A percentile compares a stretch with the other conserved stretches of the same genome.
These are phyloP conservation scores for Oryzias dopingdopingensis DNA, from an alignment of 2,797 vertebrate genomes.

Conservation along the genomic window DNA sequence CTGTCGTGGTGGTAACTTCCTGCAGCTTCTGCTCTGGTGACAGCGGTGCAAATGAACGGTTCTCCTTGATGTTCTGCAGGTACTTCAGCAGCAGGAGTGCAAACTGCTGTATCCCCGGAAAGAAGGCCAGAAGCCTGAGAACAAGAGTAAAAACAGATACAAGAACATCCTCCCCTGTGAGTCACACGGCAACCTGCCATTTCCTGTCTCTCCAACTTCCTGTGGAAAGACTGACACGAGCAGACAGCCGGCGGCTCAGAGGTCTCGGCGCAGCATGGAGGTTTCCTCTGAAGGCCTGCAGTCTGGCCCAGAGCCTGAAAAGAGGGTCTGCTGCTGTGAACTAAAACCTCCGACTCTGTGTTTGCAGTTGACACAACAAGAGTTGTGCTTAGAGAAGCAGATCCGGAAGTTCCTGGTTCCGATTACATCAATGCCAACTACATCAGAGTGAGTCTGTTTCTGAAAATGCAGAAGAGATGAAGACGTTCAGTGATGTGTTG, in stretches of 20 bases:
- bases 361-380: conserved; percentile 83
- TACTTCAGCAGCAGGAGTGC: conserved; percentile 90
- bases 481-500: too few relatives aligned
- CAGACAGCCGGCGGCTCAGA: conserved; percentile 23
- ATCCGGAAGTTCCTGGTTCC: conserved; percentile 76
- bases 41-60: background rate
- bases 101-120: conserved; percentile 87
- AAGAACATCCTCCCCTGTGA: conserved; percentile 93
- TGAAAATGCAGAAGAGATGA: too few relatives aligned
- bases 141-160: conserved; percentile 89
- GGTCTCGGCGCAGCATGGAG: conserved; percentile 20
- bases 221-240: conserved; percentile 71
- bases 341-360: conserved; percentile 23
- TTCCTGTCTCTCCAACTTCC: conserved; percentile 70
- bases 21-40: too few relatives aligned
- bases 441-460: conserved; percentile 77
- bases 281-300: conserved; percentile 24
- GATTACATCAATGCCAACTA: conserved; percentile 93
- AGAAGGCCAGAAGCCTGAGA: conserved; percentile 86
- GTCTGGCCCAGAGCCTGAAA: conserved; percentile 9
- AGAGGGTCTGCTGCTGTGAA: conserved; percentile 4
- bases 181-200: conserved; percentile 58
- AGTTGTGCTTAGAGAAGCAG: conserved; percentile 78
- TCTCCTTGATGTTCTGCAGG: conserved; percentile 60
- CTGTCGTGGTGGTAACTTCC: too few relatives aligned